These are phyloP conservation scores for Philypnodon macrostomus DNA, from an alignment of 2,797 vertebrate genomes.

Conservation along the genomic window DNA sequence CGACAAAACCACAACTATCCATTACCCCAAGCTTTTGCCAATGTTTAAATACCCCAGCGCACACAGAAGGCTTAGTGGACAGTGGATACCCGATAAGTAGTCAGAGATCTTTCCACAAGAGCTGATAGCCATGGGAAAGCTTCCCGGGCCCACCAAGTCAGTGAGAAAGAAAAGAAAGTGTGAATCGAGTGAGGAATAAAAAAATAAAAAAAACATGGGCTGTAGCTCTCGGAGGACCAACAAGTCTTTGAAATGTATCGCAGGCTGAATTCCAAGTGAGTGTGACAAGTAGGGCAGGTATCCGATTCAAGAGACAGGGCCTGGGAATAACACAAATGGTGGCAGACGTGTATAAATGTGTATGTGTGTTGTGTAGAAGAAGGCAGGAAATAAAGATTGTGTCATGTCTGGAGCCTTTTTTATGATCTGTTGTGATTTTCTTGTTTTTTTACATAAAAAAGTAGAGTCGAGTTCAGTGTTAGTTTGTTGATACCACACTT, in stretches of 20 bases:
- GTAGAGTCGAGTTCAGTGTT: too few species aligned
- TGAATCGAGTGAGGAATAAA: slow-evolving; percentile 13
- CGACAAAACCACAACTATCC: slow-evolving; percentile 3
- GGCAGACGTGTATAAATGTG: slow-evolving; percentile 18
- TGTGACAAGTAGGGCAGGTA: slow-evolving; percentile 22
- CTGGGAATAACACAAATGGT: slow-evolving; percentile 3
- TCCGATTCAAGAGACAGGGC: slow-evolving; percentile 7
- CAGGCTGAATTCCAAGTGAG: slow-evolving; percentile 20
- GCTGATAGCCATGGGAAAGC: slow-evolving; percentile 27
- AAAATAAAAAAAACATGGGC: slow-evolving; percentile 12
- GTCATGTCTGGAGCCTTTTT: too few species aligned
- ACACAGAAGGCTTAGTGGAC: slow-evolving; percentile 18
- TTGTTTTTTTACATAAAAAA: too few species aligned
- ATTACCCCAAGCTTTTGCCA: slow-evolving; percentile 30
- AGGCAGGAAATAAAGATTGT: not conserved
- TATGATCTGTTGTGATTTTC: too few species aligned
- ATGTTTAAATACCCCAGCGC: slow-evolving; percentile 22
- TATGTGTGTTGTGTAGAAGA: slow-evolving; percentile 12
- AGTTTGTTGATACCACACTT: too few species aligned
- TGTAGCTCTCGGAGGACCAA: slow-evolving; percentile 21
- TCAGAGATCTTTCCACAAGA: slow-evolving; percentile 31
- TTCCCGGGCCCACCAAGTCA: slow-evolving; percentile 22
- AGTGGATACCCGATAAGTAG: too few species aligned
- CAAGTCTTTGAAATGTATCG: slow-evolving; percentile 28
- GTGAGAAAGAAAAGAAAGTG: slow-evolving; percentile 23